phyloP scores from a whole-genome alignment of 2,888 invertebrate species.

The Antitype chi region DNA sequence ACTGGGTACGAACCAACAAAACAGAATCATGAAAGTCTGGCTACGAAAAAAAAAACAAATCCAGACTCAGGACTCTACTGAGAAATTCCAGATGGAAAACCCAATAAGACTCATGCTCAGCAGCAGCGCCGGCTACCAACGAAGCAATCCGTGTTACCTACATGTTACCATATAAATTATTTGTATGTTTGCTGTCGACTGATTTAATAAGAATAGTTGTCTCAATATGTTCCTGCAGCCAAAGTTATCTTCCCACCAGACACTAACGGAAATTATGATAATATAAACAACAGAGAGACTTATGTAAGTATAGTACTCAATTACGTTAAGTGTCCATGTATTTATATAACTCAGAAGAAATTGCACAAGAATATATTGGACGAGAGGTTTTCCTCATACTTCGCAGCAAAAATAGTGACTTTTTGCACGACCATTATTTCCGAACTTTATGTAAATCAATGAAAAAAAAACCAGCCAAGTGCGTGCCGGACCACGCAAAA shows the following conservation, averaged over 20 bases:
- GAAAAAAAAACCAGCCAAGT: too few species aligned
- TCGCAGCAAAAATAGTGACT: neutral
- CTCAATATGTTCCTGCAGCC: neutral
- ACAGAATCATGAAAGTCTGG: too few species aligned
- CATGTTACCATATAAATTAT: neutral
- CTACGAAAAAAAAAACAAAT: too few species aligned
- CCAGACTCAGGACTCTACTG: too few species aligned
- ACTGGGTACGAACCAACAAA: too few species aligned
- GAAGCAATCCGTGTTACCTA: too few species aligned
- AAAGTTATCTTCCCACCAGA: neutral
- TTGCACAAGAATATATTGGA: neutral
- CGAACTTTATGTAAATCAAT: too few species aligned
- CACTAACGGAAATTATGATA: neutral
- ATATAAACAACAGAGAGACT: neutral
- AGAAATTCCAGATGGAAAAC: too few species aligned
- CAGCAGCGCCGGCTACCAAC: too few species aligned
- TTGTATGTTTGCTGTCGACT: neutral
- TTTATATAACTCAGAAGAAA: constrained; percentile 16
- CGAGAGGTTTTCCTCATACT: constrained; percentile 20
- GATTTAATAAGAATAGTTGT: neutral
- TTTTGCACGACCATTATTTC: neutral
- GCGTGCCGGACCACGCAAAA: too few species aligned
- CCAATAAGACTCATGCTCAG: too few species aligned
- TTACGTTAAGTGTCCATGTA: constrained; percentile 22
- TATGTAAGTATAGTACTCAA: constrained; percentile 5